Evolutionary conservation across 2,797 vertebrate genomes (phyloP), one percentile per base, ranked within the genome.

Genomic region (Numenius phaeopus): DNA sequence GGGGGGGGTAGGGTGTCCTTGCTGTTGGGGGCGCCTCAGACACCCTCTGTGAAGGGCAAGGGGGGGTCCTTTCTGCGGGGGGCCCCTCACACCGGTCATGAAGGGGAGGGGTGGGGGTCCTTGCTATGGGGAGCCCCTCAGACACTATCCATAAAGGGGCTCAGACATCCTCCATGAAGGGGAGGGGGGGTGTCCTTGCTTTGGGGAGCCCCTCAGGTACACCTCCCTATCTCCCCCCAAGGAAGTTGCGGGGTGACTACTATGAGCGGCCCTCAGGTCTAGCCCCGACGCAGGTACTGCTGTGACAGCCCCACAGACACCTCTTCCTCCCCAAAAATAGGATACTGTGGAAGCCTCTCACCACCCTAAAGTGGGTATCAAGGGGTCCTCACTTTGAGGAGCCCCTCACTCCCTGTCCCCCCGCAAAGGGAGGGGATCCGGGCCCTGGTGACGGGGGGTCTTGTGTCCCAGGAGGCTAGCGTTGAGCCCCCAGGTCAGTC

Each of bases 381-480:
- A 17, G 29, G 47, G 23, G 17, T 37, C 22, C 27, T 42, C 15
- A 3, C 18, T 40, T 22, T 29, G 30, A 12, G 69, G 34, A n/a
- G 8, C 14, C 64, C 12, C 29, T 46, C 6, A 10, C 14, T 57
- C 20, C 58, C 11, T 30, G 44, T 52, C 3, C 3, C 27, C 17
- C 23, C 12, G 2, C 9, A n/a, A 32, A 57, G 21, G 6, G 11
- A 30, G 9, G 17, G 27, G 1, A 1, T 26, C 1, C 0, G 13
- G 15, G 14, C 29, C n/a, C 29, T 64, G 30, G 9, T 26, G 20
- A 3, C 22, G 62, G 27, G 22, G 5, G 14, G 46, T 89, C n/a
- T 64, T 1, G 0, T 69, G 37, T 77, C 47, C 46, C 69, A 39
- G 47, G 76, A 55, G 52, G 19, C 22, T 49, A 49, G 10, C 0